phyloP scores from a whole-genome alignment of 2,113 vertebrate species.

The Genyomyrus donnyi region DNA sequence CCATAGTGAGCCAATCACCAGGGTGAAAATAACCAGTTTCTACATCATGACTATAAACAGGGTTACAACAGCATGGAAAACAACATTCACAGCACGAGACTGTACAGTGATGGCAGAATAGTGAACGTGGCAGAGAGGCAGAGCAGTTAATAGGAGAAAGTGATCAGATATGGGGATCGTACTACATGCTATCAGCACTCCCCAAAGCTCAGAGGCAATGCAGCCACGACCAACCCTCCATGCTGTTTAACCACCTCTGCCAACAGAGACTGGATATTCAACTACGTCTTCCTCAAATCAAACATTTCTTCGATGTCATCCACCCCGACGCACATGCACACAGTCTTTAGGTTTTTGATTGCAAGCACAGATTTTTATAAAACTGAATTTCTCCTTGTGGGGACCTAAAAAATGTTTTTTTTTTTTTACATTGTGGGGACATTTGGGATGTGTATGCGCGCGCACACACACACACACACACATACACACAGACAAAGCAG shows the following conservation, averaged over 20 bases:
- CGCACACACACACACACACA: slow-evolving; percentile 31
- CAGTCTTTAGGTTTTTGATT: too few relatives aligned
- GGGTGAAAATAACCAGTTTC: not conserved
- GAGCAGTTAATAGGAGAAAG: not conserved
- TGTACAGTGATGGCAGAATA: not conserved
- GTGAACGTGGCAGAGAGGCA: not conserved
- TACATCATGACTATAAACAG: not conserved
- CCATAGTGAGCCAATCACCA: not conserved
- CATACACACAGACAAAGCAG: slow-evolving; percentile 48
- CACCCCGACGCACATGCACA: not conserved
- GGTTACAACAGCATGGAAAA: not conserved
- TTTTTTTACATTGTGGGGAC: too few relatives aligned
- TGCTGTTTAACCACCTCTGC: not conserved
- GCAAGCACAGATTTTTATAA: too few relatives aligned
- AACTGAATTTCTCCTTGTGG: too few relatives aligned
- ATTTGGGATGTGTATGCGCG: not conserved
- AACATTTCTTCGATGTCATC: not conserved
- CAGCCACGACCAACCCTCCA: not conserved
- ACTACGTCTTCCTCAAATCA: not conserved
- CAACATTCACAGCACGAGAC: not conserved
- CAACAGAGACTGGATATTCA: not conserved
- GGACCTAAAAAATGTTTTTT: too few relatives aligned
- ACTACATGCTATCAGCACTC: not conserved
- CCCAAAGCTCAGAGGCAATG: not conserved
- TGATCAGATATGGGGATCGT: not conserved